phyloP scores from a whole-genome alignment of 2,113 vertebrate genomes.

The Tretioscincus oriximinensis region DNA sequence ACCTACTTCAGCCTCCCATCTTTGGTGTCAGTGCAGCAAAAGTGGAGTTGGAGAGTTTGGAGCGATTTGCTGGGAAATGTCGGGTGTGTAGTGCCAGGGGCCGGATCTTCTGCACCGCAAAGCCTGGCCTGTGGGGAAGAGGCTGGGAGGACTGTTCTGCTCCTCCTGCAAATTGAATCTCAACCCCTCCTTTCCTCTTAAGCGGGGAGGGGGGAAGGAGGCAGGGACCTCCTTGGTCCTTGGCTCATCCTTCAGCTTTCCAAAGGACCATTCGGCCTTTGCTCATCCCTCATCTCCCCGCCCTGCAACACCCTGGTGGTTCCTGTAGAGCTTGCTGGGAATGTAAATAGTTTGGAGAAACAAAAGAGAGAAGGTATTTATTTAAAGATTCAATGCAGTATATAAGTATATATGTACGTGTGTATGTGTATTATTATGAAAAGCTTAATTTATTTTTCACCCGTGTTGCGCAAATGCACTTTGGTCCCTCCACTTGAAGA shows the following conservation, averaged over 20 bases:
- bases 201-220: too few relatives aligned
- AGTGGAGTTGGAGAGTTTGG: background rate
- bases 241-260: background rate
- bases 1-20: too few relatives aligned
- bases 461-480: constrained; percentile 2
- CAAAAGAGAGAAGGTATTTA: constrained; percentile 16
- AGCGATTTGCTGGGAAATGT: too few relatives aligned
- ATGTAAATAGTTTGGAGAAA: constrained; percentile 15
- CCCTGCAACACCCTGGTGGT: background rate
- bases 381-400: constrained; percentile 14
- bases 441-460: constrained; percentile 32
- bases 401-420: constrained; percentile 6
- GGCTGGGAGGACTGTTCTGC: too few relatives aligned
- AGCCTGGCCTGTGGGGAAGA: background rate
- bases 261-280: background rate
- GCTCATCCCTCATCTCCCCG: too few relatives aligned
- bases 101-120: background rate
- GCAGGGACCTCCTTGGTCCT: too few relatives aligned
- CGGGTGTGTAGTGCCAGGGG: background rate
- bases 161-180: too few relatives aligned
- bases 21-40: background rate
- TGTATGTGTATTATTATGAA: background rate
- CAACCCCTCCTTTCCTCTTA: background rate
- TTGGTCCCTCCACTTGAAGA: background rate
- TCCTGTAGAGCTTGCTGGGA: background rate